Conservation (phyloP, 2,888 invertebrate species). For the Ischnus inquisitorius region DNA sequence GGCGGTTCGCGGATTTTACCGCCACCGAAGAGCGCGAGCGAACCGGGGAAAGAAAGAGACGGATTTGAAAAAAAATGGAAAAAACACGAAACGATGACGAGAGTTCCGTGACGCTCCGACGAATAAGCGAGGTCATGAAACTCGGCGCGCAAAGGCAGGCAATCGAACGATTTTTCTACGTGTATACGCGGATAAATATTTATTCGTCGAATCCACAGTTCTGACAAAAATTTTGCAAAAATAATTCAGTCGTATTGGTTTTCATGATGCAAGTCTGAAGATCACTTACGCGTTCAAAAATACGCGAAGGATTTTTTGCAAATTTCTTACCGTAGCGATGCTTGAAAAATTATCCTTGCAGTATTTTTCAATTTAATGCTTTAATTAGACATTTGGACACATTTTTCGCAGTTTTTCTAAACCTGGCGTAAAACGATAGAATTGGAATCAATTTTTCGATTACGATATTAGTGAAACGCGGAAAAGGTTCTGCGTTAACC, state of each 20-base stretch:
- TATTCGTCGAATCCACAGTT: not conserved
- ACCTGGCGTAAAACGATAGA: not conserved
- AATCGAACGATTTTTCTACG: constrained; percentile 14
- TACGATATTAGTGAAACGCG: not conserved
- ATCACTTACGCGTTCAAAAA: too few species aligned
- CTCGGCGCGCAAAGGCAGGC: not conserved
- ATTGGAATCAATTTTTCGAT: not conserved
- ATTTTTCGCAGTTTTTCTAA: not conserved
- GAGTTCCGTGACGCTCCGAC: not conserved
- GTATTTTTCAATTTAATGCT: too few species aligned
- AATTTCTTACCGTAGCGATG: too few species aligned
- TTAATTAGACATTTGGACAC: too few species aligned
- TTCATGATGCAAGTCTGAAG: too few species aligned
- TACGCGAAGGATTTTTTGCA: too few species aligned
- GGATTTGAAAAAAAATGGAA: constrained; percentile 13
- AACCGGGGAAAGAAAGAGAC: constrained; percentile 18
- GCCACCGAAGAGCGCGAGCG: not conserved
- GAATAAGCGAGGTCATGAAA: constrained; percentile 44
- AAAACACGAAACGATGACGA: constrained; percentile 14
- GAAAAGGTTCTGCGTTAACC: not conserved
- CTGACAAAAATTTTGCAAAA: not conserved
- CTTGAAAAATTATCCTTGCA: too few species aligned
- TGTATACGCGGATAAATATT: not conserved
- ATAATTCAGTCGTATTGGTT: too few species aligned
- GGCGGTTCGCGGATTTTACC: not conserved